Evolutionary conservation across 1,140 invertebrate species (phyloP), one percentile per base, ranked within the genome.

Genomic region (Drosophila watanabei): DNA sequence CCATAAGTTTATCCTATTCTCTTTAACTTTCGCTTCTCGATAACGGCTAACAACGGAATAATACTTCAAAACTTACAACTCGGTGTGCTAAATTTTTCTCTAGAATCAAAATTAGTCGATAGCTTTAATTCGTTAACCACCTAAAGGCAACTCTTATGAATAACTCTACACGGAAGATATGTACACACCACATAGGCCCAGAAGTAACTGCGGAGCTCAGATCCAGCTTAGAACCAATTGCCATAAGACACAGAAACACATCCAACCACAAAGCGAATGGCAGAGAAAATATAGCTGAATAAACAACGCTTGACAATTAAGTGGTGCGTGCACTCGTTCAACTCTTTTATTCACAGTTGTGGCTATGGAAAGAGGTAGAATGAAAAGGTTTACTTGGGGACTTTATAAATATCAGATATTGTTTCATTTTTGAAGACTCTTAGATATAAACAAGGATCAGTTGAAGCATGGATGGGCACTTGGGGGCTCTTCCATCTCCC

Each of bases 91-190:
- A 85, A 88, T 49, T 80, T 84, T 82, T 69, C 70, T 79, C 80
- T 76, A 70, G 71, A 89, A 89, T 89, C 82, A 89, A 88, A 85
- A 85, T 64, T 90, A 89, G 81, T 90, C 69, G 57, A 70, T 83
- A 84, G 66, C 81, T 79, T 76, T 80, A 73, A 73, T 43, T 71
- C 46, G 70, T 73, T 73, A 73, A 73, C 70, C 56, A 73, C 70
- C 70, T 73, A 80, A 80, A 58, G 69, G 61, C 62, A 80, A 75
- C 69, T 80, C 78, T 80, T 80, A 80, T 80, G 78, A 75, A 65
- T 66, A 73, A 61, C 76, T 32, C 56, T 51, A 70, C 82, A 82
- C 77, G 54, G 28, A 48, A 63, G 60, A 54, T 65, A 52, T 64
- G 37, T 56, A 56, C 39, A 56, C 54, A 39, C 54, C 54, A 58